These are phyloP conservation scores for Motacilla alba DNA, from an alignment of 2,113 vertebrate genomes.

Conservation along the genomic window DNA sequence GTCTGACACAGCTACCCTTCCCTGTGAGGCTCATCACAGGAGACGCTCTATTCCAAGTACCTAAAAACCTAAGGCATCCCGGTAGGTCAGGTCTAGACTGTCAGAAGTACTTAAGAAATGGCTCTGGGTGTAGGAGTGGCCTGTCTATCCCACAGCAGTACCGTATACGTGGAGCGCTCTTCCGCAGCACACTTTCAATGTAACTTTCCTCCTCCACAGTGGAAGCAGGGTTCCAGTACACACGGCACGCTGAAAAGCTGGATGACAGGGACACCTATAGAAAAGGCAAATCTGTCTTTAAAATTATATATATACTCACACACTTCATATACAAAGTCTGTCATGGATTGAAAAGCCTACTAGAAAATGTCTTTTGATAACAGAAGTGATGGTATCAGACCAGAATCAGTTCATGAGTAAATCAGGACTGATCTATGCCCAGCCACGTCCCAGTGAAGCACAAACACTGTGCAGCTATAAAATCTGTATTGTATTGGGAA, in stretches of 20 bases:
- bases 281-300: background rate
- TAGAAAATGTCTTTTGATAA: background rate
- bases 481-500: background rate
- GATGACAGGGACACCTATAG: conserved; percentile 77
- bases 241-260: conserved; percentile 77
- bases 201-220: conserved; percentile 43
- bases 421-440: background rate
- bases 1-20: background rate
- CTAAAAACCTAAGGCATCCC: background rate
- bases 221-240: conserved; percentile 78
- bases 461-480: background rate
- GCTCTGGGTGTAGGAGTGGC: background rate
- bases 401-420: background rate
- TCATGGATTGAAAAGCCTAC: background rate
- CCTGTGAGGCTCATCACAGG: background rate
- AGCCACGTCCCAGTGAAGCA: background rate
- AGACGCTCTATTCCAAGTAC: background rate
- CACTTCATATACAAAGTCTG: background rate
- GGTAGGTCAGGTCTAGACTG: background rate
- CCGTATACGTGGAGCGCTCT: conserved; percentile 73
- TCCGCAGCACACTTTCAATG: conserved; percentile 60
- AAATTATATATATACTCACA: background rate
- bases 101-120: background rate
- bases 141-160: background rate
- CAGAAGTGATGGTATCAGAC: background rate